Conservation (phyloP, 2,797 vertebrate genomes). For the Podargus strigoides region DNA sequence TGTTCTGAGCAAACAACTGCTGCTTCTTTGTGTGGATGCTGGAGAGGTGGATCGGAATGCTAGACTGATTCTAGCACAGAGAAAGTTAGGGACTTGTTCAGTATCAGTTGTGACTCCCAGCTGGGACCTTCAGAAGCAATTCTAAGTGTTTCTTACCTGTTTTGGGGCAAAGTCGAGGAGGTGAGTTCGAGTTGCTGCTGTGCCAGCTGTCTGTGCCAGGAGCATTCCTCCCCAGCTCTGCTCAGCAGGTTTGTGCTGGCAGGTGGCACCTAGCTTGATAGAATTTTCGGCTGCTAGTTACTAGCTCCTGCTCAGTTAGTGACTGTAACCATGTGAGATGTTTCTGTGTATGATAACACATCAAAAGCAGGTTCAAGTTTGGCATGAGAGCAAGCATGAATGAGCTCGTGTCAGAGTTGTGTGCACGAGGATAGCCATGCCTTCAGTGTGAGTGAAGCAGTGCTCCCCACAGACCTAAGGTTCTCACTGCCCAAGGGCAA, state of each 20-base stretch:
- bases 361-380: neutral
- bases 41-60: neutral
- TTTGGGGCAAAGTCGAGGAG: neutral
- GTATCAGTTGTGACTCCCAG: neutral
- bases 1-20: neutral
- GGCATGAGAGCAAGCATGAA: neutral
- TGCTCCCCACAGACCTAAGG: neutral
- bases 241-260: neutral
- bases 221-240: neutral
- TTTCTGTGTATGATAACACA: neutral
- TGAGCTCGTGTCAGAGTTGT: constrained; percentile 3
- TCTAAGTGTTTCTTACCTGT: neutral
- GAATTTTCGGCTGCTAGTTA: neutral
- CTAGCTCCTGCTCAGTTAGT: neutral
- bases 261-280: neutral
- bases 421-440: neutral
- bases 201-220: neutral
- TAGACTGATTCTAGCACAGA: neutral
- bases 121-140: neutral
- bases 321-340: neutral
- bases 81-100: neutral
- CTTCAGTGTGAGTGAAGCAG: neutral
- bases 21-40: neutral
- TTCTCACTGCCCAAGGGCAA: neutral
- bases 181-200: neutral